These are phyloP conservation scores for Smittia sp. DNA, from an alignment of 2,888 invertebrate genomes.

Conservation along the genomic window DNA sequence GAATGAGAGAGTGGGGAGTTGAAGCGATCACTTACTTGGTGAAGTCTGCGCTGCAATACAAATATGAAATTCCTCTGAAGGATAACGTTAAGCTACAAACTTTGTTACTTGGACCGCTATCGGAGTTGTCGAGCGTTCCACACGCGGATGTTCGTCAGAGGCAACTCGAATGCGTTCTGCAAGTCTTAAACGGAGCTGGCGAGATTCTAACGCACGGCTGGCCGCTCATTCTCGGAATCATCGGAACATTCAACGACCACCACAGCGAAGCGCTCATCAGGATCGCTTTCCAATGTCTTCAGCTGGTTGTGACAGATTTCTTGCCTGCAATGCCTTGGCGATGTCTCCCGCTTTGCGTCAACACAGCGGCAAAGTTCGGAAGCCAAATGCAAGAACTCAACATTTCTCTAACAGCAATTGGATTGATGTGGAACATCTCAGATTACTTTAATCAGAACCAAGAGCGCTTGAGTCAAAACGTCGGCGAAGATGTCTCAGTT, in stretches of 20 bases:
- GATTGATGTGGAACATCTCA: conserved; percentile 97
- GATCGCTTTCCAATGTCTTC: conserved; percentile 93
- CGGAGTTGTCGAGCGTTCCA: conserved; percentile 84
- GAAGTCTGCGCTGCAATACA: conserved; percentile 83
- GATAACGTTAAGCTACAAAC: conserved; percentile 87
- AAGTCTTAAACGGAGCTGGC: conserved; percentile 88
- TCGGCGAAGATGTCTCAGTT: conserved; percentile 71
- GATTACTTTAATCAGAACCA: conserved; percentile 96
- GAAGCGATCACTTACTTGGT: conserved; percentile 94
- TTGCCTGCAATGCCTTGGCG: conserved; percentile 88
- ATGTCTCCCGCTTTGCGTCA: conserved; percentile 85
- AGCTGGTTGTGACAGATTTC: conserved; percentile 92
- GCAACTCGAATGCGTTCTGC: conserved; percentile 90
- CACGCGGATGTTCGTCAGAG: conserved; percentile 92
- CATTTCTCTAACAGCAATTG: conserved; percentile 94
- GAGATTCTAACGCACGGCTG: conserved; percentile 91
- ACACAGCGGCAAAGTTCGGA: conserved; percentile 93
- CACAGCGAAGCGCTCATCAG: conserved; percentile 90
- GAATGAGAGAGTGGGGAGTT: conserved; percentile 97
- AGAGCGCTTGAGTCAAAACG: conserved; percentile 71
- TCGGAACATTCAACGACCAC: conserved; percentile 90
- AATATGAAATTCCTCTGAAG: conserved; percentile 76
- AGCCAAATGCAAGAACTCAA: conserved; percentile 95
- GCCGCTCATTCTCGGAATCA: conserved; percentile 91
- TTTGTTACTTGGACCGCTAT: conserved; percentile 80